These are phyloP conservation scores for Dryobotodes eremita DNA, from an alignment of 2,888 invertebrate genomes.

Conservation along the genomic window DNA sequence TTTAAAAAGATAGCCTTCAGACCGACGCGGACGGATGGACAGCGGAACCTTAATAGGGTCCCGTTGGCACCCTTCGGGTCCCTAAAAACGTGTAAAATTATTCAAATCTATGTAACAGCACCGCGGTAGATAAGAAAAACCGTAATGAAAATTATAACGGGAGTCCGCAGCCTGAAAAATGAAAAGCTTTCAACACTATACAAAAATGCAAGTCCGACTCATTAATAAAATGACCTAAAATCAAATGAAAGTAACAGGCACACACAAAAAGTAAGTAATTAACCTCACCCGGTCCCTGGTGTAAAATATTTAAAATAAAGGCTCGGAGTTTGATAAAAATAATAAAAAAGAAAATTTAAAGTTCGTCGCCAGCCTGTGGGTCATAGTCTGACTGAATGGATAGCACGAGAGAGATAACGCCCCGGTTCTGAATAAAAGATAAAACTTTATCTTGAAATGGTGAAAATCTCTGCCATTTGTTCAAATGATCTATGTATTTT, in stretches of 20 bases:
- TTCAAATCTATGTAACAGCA: conserved; percentile 24
- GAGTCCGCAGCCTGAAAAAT: neutral
- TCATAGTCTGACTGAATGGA: conserved; percentile 52
- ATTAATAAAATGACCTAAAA: conserved; percentile 51
- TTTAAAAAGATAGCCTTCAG: neutral
- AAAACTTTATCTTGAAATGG: conserved; percentile 67
- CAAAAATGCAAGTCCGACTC: conserved; percentile 46
- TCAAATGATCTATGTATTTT: conserved; percentile 55
- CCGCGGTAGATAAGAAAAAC: conserved; percentile 17
- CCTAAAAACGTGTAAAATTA: conserved; percentile 4
- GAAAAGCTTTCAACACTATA: conserved; percentile 14
- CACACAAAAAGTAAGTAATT: conserved; percentile 44
- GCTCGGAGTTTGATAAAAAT: conserved; percentile 59
- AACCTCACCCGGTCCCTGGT: conserved; percentile 17
- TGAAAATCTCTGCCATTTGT: conserved; percentile 63
- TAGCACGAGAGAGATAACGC: conserved; percentile 56
- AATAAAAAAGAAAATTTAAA: conserved; percentile 64
- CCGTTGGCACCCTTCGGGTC: neutral
- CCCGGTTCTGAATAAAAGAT: conserved; percentile 65
- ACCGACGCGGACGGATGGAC: neutral
- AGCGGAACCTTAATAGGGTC: neutral
- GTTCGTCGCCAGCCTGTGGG: conserved; percentile 48
- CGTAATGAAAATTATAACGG: conserved; percentile 17
- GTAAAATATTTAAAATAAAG: conserved; percentile 50
- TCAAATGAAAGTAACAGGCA: conserved; percentile 28